Evolutionary conservation across 2,888 invertebrate genomes (phyloP), one percentile per base, ranked within the genome.

Genomic region (Creontiades dilutus): DNA sequence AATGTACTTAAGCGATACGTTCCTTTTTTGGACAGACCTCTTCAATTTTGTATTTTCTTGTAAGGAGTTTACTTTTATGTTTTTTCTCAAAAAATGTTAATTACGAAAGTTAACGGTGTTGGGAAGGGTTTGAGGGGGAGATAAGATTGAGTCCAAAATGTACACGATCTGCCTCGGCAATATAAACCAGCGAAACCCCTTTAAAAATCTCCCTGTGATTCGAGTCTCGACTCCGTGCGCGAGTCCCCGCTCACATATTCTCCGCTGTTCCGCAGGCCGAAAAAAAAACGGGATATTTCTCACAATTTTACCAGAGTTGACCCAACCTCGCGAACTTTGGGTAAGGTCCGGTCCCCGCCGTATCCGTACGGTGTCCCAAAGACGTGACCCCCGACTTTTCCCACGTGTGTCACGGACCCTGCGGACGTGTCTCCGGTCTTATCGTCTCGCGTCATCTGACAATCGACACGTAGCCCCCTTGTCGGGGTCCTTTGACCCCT

Each of bases 261-360:
- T 61, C 3, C 19, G 13, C n/a, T 11, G n/a, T n/a, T n/a, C n/a
- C n/a, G 61, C n/a, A 61, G 7, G 19, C 7, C 23, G 11, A 11
- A 19, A 61, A 61, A 61, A 61, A 61, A 61, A 16, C 7, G 61
- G 61, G 19, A 61, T 23, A 16, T 16, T 61, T 61, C 78, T 78
- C 78, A 46, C 78, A 78, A 78, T n/a, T 78, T 78, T 28, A 28
- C 61, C 61, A 2, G 78, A 28, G 78, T 78, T 85, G 85, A 85
- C 85, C 85, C 85, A 85, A 85, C 55, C 16, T 28, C 57, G 57
- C 85, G 85, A 85, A 85, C 85, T 85, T 85, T 85, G 85, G 85
- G 85, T 57, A 57, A 85, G 85, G 85, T 85, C 85, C 85, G 85
- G 85, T 78, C 46, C 37, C n/a, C n/a, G n/a, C n/a, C n/a, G n/a